Evolutionary conservation across 2,888 invertebrate species (phyloP).

Genomic region (Ptychoptera contaminata): DNA sequence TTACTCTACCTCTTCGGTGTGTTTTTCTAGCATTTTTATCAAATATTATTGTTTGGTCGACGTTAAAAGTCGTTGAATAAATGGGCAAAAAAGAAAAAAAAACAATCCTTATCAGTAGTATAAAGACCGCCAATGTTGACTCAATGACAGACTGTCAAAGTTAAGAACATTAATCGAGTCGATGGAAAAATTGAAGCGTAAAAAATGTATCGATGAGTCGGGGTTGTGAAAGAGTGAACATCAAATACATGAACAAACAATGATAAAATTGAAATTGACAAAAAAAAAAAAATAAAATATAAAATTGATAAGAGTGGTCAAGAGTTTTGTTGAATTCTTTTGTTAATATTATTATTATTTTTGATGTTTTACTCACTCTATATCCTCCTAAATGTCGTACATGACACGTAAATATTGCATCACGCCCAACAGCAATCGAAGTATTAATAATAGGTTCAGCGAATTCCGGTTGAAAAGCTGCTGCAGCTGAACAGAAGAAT

Average conservation of each 20-base stretch:
- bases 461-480: slow-evolving; percentile 67
- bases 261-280: background rate
- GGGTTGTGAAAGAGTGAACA: too few relatives aligned
- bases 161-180: background rate
- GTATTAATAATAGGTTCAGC: slow-evolving; percentile 68
- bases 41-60: too few relatives aligned
- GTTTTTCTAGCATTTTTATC: too few relatives aligned
- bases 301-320: background rate
- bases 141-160: background rate
- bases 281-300: background rate
- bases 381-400: slow-evolving; percentile 79
- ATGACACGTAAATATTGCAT: slow-evolving; percentile 74
- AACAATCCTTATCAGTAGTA: too few relatives aligned
- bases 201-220: too few relatives aligned
- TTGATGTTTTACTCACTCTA: slow-evolving; percentile 55
- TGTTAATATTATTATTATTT: slow-evolving; percentile 1
- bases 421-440: slow-evolving; percentile 69
- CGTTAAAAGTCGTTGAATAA: too few relatives aligned
- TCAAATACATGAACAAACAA: too few relatives aligned
- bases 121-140: background rate
- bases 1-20: too few relatives aligned
- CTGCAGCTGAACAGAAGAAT: slow-evolving; percentile 46
- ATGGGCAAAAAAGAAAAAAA: too few relatives aligned
- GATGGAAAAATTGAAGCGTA: background rate
- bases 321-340: background rate